Evolutionary conservation across 2,888 invertebrate species (phyloP).

Genomic region (Chrysolina haemoptera): DNA sequence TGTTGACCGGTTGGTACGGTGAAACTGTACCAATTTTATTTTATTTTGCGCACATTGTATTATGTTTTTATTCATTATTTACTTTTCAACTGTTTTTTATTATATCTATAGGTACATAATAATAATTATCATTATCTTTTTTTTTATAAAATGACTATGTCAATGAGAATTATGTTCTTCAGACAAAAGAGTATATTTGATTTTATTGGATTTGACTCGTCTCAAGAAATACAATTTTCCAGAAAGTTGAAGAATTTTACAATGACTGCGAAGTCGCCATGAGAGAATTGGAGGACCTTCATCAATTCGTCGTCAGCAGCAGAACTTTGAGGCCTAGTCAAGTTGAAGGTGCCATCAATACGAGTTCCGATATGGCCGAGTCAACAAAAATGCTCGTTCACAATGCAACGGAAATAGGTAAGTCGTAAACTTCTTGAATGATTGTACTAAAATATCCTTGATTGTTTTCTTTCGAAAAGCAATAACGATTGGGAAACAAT

Average conservation of each 20-base stretch:
- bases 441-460: background rate
- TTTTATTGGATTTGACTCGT: no score
- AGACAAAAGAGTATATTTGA: no score
- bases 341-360: slow-evolving; percentile 73
- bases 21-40: no score
- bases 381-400: slow-evolving; percentile 71
- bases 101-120: no score
- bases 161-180: no score
- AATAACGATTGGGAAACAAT: slow-evolving; percentile 17
- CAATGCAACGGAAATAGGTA: slow-evolving; percentile 71
- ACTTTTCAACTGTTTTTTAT: no score
- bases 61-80: no score
- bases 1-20: no score
- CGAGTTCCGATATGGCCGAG: slow-evolving; percentile 72
- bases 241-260: slow-evolving; percentile 81
- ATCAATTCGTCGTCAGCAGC: slow-evolving; percentile 73
- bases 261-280: slow-evolving; percentile 75
- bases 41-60: no score
- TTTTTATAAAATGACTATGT: no score
- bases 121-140: no score
- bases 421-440: slow-evolving; percentile 43
- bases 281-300: slow-evolving; percentile 76
- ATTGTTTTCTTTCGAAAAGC: slow-evolving; percentile 16
- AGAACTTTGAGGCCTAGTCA: slow-evolving; percentile 73
- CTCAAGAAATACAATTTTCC: slow-evolving; percentile 21